Evolutionary conservation across 2,113 vertebrate genomes (phyloP), one percentile per base, ranked within the genome.

Genomic region (Planiliza haematocheilus): DNA sequence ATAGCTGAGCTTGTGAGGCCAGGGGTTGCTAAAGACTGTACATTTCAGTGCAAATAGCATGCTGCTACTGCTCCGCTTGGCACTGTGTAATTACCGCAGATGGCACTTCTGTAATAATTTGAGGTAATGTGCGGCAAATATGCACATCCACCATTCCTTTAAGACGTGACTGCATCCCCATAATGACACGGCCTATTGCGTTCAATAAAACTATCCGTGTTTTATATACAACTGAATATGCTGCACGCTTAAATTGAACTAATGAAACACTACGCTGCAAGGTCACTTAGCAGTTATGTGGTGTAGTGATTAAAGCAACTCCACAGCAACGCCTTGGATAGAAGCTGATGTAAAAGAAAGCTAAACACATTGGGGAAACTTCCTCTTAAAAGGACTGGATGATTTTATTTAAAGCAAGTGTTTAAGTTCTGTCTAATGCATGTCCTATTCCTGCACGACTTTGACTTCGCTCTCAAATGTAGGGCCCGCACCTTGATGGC

Each of bases 401-500:
- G 59, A 56, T 79, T 59, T 24, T 46, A 59, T 66, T 74, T 55
- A 49, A 81, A 77, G 70, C 61, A 10, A 2, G 77, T 70, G 70
- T 77, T 73, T 73, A 75, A 70, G 38, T 77, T 77, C 50, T 20
- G 59, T 41, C 62, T 83, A 79, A 90, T 79, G 82, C 37, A 1
- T 38, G 49, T 46, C 20, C 42, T 79, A 51, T 60, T 77, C 83
- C 75, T 79, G 50, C 0, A 66, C 18, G 68, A 73, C 56, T 78
- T 70, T 16, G 77, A 83, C 72, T 65, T 70, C 48, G 20, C 46
- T 10, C 66, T 83, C 68, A 79, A 78, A 92, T 60, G 77, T 39
- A 72, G 83, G 70, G 20, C 75, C 71, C 10, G 74, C 48, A 74
- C 61, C 72, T 86, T 86, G 86, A 89, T 78, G 88, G 86, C 90